phyloP scores from a whole-genome alignment of 2,797 vertebrate genomes.

The Rhabdomys pumilio region DNA sequence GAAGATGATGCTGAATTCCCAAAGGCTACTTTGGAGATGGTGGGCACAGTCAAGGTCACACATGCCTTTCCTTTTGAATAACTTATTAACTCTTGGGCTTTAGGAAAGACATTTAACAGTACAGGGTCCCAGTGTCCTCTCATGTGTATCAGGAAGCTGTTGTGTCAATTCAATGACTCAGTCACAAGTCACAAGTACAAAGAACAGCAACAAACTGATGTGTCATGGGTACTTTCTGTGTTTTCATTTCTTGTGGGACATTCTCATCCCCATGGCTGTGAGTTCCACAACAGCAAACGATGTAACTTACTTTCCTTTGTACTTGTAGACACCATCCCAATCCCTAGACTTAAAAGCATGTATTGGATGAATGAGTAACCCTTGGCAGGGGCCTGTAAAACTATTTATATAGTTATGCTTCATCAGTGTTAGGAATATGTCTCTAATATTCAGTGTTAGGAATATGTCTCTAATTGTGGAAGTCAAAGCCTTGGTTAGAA shows the following conservation, averaged over 20 bases:
- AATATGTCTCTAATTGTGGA: conserved; percentile 36
- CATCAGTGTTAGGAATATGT: background rate
- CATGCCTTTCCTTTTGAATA: background rate
- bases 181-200: background rate
- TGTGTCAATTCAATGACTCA: background rate
- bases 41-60: background rate
- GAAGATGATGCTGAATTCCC: background rate
- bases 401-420: conserved; percentile 7
- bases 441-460: background rate
- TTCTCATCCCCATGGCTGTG: background rate
- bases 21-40: background rate
- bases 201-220: background rate
- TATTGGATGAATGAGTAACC: background rate
- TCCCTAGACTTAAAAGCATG: background rate
- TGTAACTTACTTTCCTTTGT: background rate
- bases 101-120: background rate
- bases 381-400: background rate
- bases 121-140: background rate
- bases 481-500: conserved; percentile 45
- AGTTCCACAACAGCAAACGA: background rate
- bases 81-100: background rate
- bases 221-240: background rate
- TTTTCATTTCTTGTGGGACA: background rate
- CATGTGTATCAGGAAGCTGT: background rate
- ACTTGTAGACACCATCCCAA: background rate